These are phyloP conservation scores for Macheiramphus alcinus DNA, from an alignment of 2,113 vertebrate genomes.

Conservation along the genomic window DNA sequence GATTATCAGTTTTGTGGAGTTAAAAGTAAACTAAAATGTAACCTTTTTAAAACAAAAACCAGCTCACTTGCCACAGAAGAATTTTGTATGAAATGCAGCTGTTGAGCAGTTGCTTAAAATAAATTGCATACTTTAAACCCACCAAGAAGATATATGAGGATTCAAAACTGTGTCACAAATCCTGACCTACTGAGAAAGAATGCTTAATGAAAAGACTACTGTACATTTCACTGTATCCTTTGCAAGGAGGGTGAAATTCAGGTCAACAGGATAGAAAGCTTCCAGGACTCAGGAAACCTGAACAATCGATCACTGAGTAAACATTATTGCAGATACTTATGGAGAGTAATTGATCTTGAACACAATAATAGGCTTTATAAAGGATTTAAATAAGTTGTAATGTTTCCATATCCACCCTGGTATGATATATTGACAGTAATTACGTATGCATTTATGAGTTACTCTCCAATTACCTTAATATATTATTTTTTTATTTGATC, in stretches of 20 bases:
- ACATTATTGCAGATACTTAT: constrained; percentile 51
- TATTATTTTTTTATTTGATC: neutral
- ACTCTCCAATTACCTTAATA: neutral
- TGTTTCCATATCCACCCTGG: neutral
- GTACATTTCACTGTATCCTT: constrained; percentile 63
- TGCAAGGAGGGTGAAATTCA: constrained; percentile 61
- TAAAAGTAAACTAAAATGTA: constrained; percentile 60
- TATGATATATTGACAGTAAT: neutral
- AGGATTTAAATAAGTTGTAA: constrained; percentile 21
- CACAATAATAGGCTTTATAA: constrained; percentile 45
- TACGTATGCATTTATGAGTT: neutral
- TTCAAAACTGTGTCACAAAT: constrained; percentile 62
- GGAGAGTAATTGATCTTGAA: constrained; percentile 20
- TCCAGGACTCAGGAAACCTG: constrained; percentile 55
- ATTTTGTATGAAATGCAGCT: constrained; percentile 65
- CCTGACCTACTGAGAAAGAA: constrained; percentile 59
- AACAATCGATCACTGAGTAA: constrained; percentile 57
- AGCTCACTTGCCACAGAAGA: constrained; percentile 54
- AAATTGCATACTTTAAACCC: constrained; percentile 60
- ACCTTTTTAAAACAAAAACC: constrained; percentile 65
- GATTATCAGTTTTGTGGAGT: constrained; percentile 66
- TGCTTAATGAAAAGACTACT: constrained; percentile 65
- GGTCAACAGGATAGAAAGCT: constrained; percentile 59
- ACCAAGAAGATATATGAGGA: constrained; percentile 61
- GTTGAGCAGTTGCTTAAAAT: constrained; percentile 63